Evolutionary conservation across 2,888 invertebrate genomes (phyloP), one percentile per base, ranked within the genome.

Genomic region (Drymonia ruficornis): DNA sequence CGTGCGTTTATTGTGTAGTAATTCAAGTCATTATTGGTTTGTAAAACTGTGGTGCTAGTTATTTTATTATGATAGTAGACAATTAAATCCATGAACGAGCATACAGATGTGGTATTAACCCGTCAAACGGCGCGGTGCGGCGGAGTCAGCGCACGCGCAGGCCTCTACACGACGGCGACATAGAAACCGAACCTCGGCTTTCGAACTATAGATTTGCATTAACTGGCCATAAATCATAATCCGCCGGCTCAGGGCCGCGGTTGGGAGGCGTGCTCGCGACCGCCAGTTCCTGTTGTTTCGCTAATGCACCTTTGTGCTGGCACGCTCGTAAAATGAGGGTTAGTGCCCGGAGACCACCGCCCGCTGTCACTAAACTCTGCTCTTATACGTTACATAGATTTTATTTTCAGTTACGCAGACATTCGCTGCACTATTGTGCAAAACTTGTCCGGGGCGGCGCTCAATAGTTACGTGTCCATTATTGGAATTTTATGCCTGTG

Each of bases 151-250:
- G 64, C 59, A 56, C 65, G 71, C 70, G 60, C 67, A 61, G 63
- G 55, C 55, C 52, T 7, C 38, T 38, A 40, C 40, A 43, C 66
- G 59, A 60, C 61, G 51, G 61, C 68, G 64, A 70, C 71, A 74
- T 74, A 70, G 73, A 74, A 76, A 71, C 74, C 57, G 53, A 72
- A 72, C 71, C 69, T 66, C 70, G 74, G 71, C 78, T 82, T 78
- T 83, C 79, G 67, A 82, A 73, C 78, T 78, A 84, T 83, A 84
- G 81, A 84, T 89, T 87, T 86, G 83, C 86, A 87, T 86, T 84
- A 83, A 80, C 80, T 73, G 78, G 71, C 78, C 86, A 79, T 90
- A 88, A 90, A 88, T 90, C 88, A 90, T 84, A 85, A 80, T 79
- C 76, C 74, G 67, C 68, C 65, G 72, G 68, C 70, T 71, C 63